Conservation (phyloP, 2,113 vertebrate species). For the Xiphophorus hellerii region DNA sequence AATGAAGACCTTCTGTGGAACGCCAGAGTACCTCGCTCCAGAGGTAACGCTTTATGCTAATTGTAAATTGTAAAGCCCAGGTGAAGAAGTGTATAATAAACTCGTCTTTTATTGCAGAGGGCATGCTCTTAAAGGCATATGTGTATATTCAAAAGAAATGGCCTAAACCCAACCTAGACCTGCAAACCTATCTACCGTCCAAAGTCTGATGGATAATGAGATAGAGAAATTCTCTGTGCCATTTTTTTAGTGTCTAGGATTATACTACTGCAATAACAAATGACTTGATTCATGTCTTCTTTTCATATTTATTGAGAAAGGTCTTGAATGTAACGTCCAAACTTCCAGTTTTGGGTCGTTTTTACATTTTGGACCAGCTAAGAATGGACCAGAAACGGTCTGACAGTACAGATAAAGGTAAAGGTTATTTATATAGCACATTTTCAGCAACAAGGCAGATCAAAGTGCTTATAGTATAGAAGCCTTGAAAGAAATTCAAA, state of each 20-base stretch:
- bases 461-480: too few relatives aligned
- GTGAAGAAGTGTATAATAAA: too few relatives aligned
- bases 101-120: too few relatives aligned
- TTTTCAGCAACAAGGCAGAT: too few relatives aligned
- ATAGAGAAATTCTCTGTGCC: too few relatives aligned
- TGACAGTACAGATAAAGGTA: too few relatives aligned
- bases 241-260: background rate
- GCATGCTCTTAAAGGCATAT: background rate
- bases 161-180: too few relatives aligned
- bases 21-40: conserved; percentile 95
- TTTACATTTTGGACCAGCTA: background rate
- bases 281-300: background rate
- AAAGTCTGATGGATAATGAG: background rate
- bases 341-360: too few relatives aligned
- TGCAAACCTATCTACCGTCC: too few relatives aligned
- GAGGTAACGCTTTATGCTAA: conserved; percentile 81
- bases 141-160: background rate
- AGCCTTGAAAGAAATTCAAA: background rate
- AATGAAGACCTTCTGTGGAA: conserved; percentile 99
- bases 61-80: too few relatives aligned
- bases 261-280: background rate
- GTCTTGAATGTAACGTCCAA: too few relatives aligned
- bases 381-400: background rate
- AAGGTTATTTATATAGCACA: too few relatives aligned
- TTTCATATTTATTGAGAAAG: background rate